These are phyloP conservation scores for Florisuga fusca DNA, from an alignment of 2,797 vertebrate genomes.

Conservation along the genomic window DNA sequence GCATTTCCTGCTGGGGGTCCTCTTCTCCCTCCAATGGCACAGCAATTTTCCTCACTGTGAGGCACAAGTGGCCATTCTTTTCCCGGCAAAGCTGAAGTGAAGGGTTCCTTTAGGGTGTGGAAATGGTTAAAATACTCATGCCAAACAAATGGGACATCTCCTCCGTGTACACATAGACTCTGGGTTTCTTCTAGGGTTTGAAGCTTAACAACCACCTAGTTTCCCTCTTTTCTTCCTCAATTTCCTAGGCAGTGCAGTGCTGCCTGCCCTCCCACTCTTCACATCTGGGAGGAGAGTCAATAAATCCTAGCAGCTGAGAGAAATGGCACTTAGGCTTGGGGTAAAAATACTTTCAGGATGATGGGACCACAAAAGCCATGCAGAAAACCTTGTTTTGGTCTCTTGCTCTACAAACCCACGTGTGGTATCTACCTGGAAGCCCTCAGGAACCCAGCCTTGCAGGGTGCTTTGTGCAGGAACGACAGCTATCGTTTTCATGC, in stretches of 20 bases:
- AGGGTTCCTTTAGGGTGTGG: not conserved
- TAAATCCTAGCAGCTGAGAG: not conserved
- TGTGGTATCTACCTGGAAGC: not conserved
- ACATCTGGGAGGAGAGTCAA: not conserved
- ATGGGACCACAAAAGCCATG: rapidly evolving
- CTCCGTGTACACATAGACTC: not conserved
- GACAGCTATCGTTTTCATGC: slow-evolving; percentile 50
- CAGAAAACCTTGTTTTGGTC: not conserved
- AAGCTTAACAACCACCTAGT: not conserved
- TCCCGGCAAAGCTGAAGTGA: not conserved
- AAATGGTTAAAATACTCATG: slow-evolving; percentile 6
- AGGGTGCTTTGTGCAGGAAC: not conserved
- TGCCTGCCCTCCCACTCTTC: not conserved
- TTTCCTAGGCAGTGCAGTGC: not conserved
- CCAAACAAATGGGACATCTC: not conserved
- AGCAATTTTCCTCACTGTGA: not conserved
- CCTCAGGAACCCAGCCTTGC: rapidly evolving
- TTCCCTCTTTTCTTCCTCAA: not conserved
- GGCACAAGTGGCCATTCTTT: not conserved
- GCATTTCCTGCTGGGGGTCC: not conserved
- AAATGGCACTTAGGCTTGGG: not conserved
- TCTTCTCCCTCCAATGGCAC: not conserved
- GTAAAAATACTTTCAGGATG: not conserved
- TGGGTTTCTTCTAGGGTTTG: not conserved
- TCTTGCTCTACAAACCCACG: not conserved